Evolutionary conservation across 2,888 invertebrate genomes (phyloP), one percentile per base, ranked within the genome.

Genomic region (Lepidocyrtinus sp.): DNA sequence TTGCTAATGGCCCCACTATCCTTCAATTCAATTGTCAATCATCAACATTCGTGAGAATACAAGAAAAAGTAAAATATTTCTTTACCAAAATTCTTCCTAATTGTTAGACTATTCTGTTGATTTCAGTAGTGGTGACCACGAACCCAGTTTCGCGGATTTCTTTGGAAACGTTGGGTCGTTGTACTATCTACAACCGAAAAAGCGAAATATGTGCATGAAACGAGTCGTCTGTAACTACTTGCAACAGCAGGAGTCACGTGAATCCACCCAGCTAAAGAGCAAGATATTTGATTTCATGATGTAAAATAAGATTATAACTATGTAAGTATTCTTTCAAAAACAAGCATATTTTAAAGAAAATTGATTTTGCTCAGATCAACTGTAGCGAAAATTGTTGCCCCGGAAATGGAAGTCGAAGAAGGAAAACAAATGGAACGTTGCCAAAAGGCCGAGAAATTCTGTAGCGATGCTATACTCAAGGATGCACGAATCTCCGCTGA

Each of bases 211-310:
- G 62, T 86, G 86, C 68, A 85, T 86, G 62, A 86, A 85, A 67
- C 81, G 83, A 65, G 84, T 86, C 3, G 84, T 85, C 1, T 86
- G 86, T 70, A 73, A 80, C 3, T 86, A 85, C 62, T 68, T 83
- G 1, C 82, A 72, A 61, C 70, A 79, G 17, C 82, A 84, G 62
- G 75, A 82, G 65, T 65, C 81, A 17, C 72, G 85, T 9, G 85
- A 85, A 50, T 55, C 70, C 0, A 46, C 22, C 9, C 73, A 64
- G 17, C 65, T 86, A 19, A 79, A 75, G 59, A 77, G 76, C 0
- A 78, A 78, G 61, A 83, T 85, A 22, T 85, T 86, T 72, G 86
- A 86, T 46, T 81, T 86, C 21, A 86, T 85, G 86, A 55, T 86
- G 86, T 86, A 85, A 82, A 82, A 45, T 17, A 17, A 63, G n/a